phyloP scores from a whole-genome alignment of 2,888 invertebrate genomes.

The Pseudococcus longispinus region DNA sequence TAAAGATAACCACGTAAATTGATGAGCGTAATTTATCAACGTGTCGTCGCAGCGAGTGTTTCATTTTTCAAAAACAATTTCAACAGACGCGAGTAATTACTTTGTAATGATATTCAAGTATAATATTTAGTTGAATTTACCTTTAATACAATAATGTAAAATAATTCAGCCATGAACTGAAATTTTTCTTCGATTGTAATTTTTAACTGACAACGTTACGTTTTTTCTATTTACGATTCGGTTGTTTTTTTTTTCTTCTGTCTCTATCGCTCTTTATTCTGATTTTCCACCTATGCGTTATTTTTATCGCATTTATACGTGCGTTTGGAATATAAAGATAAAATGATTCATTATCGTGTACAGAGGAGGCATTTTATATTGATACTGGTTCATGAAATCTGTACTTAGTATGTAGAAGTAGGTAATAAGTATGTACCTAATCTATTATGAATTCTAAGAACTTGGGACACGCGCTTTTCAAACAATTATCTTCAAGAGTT shows the following conservation, averaged over 20 bases:
- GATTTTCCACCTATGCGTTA: neutral
- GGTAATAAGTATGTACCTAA: neutral
- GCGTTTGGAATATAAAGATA: neutral
- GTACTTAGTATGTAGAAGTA: neutral
- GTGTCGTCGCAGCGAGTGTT: conserved; percentile 13
- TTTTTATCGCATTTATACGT: neutral
- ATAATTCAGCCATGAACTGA: conserved; percentile 28
- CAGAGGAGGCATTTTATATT: neutral
- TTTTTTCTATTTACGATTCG: neutral
- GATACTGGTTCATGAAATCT: neutral
- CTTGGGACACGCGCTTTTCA: neutral
- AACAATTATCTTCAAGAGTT: neutral
- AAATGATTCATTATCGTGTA: neutral
- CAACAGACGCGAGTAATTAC: conserved; percentile 7
- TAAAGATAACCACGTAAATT: conserved; percentile 38
- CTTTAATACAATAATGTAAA: conserved; percentile 14
- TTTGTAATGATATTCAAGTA: conserved; percentile 28
- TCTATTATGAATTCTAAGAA: neutral
- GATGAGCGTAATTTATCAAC: conserved; percentile 40
- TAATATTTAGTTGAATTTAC: neutral
- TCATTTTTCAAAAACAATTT: conserved; percentile 39
- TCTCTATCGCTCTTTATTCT: neutral
- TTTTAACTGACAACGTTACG: conserved; percentile 1
- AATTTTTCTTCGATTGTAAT: conserved; percentile 27
- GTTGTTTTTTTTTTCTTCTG: neutral